Percentiles rank a stretch among this genome's conserved stretches.
phyloP scores from a whole-genome alignment of 2,113 vertebrate genomes.

The Falcunculus frontatus region DNA sequence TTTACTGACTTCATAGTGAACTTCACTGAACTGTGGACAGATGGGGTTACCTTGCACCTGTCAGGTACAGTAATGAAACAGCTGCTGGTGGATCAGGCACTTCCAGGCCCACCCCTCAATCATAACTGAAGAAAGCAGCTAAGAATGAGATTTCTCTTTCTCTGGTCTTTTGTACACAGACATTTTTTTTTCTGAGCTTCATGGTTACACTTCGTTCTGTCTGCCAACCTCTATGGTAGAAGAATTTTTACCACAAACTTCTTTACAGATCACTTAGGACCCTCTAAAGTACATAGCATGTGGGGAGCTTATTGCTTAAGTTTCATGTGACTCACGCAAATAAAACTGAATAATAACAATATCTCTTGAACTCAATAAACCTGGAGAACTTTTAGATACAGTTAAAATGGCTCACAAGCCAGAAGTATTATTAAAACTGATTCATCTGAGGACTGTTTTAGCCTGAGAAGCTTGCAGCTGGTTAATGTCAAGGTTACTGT shows the following conservation, averaged over 20 bases:
- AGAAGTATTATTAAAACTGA: constrained; percentile 39
- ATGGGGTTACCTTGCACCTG: neutral
- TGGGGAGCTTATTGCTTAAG: constrained; percentile 32
- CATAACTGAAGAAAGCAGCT: neutral
- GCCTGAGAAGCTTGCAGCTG: constrained; percentile 50
- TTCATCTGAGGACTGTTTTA: constrained; percentile 31
- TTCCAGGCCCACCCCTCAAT: neutral
- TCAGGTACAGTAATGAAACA: neutral
- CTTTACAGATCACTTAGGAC: constrained; percentile 9
- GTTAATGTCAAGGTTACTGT: constrained; percentile 53
- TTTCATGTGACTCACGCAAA: constrained; percentile 52
- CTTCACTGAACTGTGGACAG: neutral
- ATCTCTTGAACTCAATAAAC: constrained; percentile 56
- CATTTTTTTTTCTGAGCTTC: neutral
- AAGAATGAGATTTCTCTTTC: neutral
- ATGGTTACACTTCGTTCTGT: neutral
- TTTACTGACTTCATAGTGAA: neutral
- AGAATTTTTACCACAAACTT: neutral
- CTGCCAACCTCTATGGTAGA: neutral
- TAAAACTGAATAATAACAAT: constrained; percentile 50
- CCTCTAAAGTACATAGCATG: neutral
- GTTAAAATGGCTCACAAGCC: neutral
- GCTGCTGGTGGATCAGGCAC: neutral
- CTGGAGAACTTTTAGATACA: neutral
- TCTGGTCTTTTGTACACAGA: neutral